phyloP scores from a whole-genome alignment of 2,888 invertebrate species.

The Drosophila meridionalis region DNA sequence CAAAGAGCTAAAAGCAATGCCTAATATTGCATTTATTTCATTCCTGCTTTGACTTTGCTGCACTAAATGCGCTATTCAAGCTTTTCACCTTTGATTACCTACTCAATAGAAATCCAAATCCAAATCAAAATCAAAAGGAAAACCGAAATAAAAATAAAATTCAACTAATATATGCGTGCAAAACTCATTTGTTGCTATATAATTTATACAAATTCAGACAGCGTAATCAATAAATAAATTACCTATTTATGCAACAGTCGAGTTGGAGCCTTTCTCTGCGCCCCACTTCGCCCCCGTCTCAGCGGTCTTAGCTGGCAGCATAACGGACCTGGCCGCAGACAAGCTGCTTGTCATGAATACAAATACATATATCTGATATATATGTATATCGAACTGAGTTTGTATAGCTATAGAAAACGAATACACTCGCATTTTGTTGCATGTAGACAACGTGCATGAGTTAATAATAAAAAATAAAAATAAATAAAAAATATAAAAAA shows the following conservation, averaged over 20 bases:
- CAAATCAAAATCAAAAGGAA: constrained; percentile 1
- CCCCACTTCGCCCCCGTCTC: not conserved
- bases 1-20: not conserved
- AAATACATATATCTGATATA: constrained; percentile 27
- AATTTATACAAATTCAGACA: constrained; percentile 63
- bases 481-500: not conserved
- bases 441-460: constrained; percentile 41
- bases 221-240: constrained; percentile 75
- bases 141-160: not conserved
- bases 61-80: not conserved
- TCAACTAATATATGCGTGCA: constrained; percentile 2
- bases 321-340: constrained; percentile 60
- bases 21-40: not conserved
- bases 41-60: not conserved
- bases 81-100: constrained; percentile 12
- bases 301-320: constrained; percentile 49
- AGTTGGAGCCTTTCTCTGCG: constrained; percentile 21
- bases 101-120: not conserved
- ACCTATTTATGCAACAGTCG: constrained; percentile 74
- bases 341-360: constrained; percentile 72
- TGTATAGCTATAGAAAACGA: not conserved
- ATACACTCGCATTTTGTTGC: constrained; percentile 18
- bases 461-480: constrained; percentile 22
- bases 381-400: not conserved
- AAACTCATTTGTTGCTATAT: constrained; percentile 54